Evolutionary conservation across 2,888 invertebrate genomes (phyloP).

Genomic region (Latrodectus elegans): DNA sequence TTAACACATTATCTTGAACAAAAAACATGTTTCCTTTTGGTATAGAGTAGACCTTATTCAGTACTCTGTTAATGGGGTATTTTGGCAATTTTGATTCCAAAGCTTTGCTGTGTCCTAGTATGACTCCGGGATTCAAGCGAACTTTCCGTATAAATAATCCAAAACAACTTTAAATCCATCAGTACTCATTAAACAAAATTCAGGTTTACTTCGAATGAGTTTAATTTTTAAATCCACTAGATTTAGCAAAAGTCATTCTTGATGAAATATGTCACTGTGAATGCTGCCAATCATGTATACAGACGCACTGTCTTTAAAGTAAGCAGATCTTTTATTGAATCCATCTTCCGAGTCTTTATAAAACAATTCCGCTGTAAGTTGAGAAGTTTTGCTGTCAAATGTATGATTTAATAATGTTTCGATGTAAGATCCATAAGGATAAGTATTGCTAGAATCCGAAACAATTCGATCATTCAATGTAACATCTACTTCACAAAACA

Average conservation of each 20-base stretch:
- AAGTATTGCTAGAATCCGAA: slow-evolving; percentile 31
- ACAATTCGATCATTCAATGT: slow-evolving; percentile 24
- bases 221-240: slow-evolving; percentile 45
- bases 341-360: slow-evolving; percentile 27
- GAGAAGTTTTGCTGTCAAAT: slow-evolving; percentile 28
- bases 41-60: slow-evolving; percentile 34
- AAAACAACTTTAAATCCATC: slow-evolving; percentile 68
- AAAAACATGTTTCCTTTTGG: slow-evolving; percentile 70
- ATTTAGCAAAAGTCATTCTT: slow-evolving; percentile 44
- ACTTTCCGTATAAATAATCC: slow-evolving; percentile 70
- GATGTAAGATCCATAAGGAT: slow-evolving; percentile 30
- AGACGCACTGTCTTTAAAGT: slow-evolving; percentile 25
- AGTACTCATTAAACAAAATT: slow-evolving; percentile 45
- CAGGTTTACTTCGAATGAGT: slow-evolving; percentile 42
- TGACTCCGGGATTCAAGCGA: slow-evolving; percentile 70
- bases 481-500: slow-evolving; percentile 47
- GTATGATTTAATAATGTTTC: slow-evolving; percentile 40
- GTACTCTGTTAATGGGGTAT: slow-evolving; percentile 23
- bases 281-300: slow-evolving; percentile 53
- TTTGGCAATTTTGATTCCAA: slow-evolving; percentile 21
- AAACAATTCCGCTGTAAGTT: slow-evolving; percentile 23
- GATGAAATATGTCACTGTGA: slow-evolving; percentile 49
- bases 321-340: slow-evolving; percentile 13
- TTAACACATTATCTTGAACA: slow-evolving; percentile 73
- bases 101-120: slow-evolving; percentile 59